A percentile compares a stretch with the other conserved stretches of the same genome.
Conservation (phyloP, 2,113 vertebrate genomes). For the Eolophus roseicapilla region DNA sequence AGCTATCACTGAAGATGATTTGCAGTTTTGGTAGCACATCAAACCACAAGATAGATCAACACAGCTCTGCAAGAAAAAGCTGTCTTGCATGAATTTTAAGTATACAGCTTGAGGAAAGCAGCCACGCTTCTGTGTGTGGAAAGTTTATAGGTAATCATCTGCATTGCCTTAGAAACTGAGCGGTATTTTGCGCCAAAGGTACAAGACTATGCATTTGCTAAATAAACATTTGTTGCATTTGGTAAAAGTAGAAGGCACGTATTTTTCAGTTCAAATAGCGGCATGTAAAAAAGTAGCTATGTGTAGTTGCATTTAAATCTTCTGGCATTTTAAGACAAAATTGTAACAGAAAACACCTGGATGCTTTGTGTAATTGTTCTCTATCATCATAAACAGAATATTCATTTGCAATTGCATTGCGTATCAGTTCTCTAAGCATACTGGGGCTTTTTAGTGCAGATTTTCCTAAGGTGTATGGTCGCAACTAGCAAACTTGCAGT, state of each 20-base stretch:
- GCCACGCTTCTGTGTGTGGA: background rate
- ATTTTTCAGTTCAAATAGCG: background rate
- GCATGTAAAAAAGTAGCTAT: background rate
- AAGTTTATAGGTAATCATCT: slow-evolving; percentile 15
- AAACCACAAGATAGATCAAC: slow-evolving; percentile 25
- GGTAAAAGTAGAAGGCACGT: background rate
- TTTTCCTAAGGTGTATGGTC: background rate
- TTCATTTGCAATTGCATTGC: background rate
- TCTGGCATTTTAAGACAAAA: background rate
- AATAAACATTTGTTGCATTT: background rate
- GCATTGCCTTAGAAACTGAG: background rate
- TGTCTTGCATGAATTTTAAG: slow-evolving; percentile 12
- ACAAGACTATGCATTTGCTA: background rate
- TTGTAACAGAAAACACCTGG: background rate
- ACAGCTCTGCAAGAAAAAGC: background rate
- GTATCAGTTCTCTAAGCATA: background rate
- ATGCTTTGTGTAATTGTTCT: background rate
- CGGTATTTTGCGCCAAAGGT: background rate
- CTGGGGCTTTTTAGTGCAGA: background rate
- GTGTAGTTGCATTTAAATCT: background rate
- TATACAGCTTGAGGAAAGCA: background rate
- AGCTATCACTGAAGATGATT: slow-evolving; percentile 11
- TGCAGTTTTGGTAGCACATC: slow-evolving; percentile 28
- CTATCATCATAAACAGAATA: background rate
- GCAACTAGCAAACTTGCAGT: background rate